These are phyloP conservation scores for Drosophila testacea DNA, from an alignment of 2,888 invertebrate species.

Conservation along the genomic window DNA sequence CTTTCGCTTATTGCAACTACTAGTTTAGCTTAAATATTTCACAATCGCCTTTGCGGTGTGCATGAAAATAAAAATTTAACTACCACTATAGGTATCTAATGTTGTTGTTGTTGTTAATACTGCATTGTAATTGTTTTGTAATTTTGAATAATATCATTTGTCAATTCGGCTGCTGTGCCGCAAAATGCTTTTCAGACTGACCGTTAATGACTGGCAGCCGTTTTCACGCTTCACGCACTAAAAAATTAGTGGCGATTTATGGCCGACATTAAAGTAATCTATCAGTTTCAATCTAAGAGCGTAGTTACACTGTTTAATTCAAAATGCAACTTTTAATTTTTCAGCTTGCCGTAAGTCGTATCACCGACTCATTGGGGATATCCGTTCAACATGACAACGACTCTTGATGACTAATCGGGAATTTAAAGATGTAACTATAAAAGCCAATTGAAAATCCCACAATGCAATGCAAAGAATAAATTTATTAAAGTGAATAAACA, in stretches of 20 bases:
- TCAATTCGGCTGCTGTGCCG: conserved; percentile 11
- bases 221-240: conserved; percentile 37
- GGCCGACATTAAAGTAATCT: conserved; percentile 15
- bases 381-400: conserved; percentile 1
- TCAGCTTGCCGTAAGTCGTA: too few species aligned
- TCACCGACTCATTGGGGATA: not conserved
- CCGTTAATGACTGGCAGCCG: conserved; percentile 17
- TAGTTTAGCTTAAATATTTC: conserved; percentile 47
- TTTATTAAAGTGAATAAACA: not conserved
- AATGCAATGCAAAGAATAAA: not conserved
- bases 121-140: conserved; percentile 21
- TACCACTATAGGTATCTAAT: not conserved
- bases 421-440: not conserved
- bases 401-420: conserved; percentile 6
- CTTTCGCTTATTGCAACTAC: conserved; percentile 71
- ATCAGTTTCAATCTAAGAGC: not conserved
- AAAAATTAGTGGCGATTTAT: conserved; percentile 37
- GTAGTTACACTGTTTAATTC: not conserved
- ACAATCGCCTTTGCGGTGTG: conserved; percentile 26
- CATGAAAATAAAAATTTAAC: conserved; percentile 13
- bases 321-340: not conserved
- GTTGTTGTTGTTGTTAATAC: conserved; percentile 3
- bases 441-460: conserved; percentile 6
- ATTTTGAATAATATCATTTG: conserved; percentile 36
- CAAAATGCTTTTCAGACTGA: conserved; percentile 18